A percentile compares a stretch with the other conserved stretches of the same genome.
These are phyloP conservation scores for Trissoscelio sp. DNA, from an alignment of 2,888 invertebrate species.

Conservation along the genomic window DNA sequence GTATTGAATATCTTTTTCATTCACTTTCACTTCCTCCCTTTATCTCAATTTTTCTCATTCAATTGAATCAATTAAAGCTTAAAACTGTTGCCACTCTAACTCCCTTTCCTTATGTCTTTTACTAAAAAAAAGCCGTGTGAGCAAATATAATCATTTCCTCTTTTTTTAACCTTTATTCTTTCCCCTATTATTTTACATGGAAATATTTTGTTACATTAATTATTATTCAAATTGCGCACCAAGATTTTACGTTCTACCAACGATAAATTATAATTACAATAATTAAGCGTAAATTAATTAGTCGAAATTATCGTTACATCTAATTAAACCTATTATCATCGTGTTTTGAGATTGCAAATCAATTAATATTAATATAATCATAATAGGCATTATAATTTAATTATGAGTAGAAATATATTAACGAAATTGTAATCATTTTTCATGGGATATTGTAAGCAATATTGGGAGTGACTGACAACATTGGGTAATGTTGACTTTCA, in stretches of 20 bases:
- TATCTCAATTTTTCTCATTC: constrained; percentile 77
- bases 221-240: too few species aligned
- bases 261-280: neutral
- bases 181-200: too few species aligned
- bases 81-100: constrained; percentile 80
- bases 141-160: constrained; percentile 68
- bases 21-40: constrained; percentile 71
- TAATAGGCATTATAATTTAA: neutral
- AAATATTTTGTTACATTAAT: neutral
- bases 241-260: too few species aligned
- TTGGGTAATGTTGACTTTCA: too few species aligned
- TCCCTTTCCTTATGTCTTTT: constrained; percentile 77
- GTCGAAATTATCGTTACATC: neutral
- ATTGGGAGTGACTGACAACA: too few species aligned
- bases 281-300: constrained; percentile 8
- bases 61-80: constrained; percentile 82
- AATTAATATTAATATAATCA: neutral
- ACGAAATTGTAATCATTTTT: too few species aligned
- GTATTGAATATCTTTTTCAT: constrained; percentile 69
- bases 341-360: neutral
- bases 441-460: too few species aligned
- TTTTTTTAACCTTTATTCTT: too few species aligned
- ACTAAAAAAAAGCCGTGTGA: constrained; percentile 78
- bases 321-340: neutral
- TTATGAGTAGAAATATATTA: too few species aligned